Evolutionary conservation across 2,888 invertebrate genomes (phyloP), one percentile per base, ranked within the genome.

Genomic region (Isoperla grammatica): DNA sequence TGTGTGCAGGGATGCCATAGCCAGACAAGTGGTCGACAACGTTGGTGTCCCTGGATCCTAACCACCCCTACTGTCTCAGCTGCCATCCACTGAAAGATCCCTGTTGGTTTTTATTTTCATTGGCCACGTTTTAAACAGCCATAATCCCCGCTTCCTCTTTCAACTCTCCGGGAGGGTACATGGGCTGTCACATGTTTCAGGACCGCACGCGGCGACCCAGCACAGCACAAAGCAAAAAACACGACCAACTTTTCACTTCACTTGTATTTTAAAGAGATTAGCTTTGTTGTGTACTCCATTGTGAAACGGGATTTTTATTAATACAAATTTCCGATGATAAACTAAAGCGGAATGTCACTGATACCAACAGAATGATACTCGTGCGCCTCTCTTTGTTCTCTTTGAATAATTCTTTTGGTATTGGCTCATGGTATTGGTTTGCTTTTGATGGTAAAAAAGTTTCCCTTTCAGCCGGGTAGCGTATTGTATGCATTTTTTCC

Each of bases 31-130:
- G n/a, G n/a, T n/a, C n/a, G n/a, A n/a, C n/a, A n/a, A n/a, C n/a
- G n/a, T 29, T 29, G 29, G 29, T 6, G 4, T 4, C 29, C 29
- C 29, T 29, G 29, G 8, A 29, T 29, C 29, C 8, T 4, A 29
- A 29, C 29, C 29, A 29, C 29, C 29, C 29, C 15, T 50, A 22
- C 29, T 50, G 29, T 50, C 29, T 23, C 49, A 53, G 53, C 53
- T 53, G 53, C 22, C 37, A 37, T n/a, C 37, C 37, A 20, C 20
- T 53, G 39, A 53, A 35, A 53, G 53, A 53, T 53, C 37, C 37
- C 22, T 53, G 53, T 53, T 53, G 20, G 53, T 53, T 53, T 53
- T 53, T 39, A 37, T 53, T 53, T 53, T 53, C 53, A 53, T 53
- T 53, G 39, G 53, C 53, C 53, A 53, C 53, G 53, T 50, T 50